A percentile compares a stretch with the other conserved stretches of the same genome.
phyloP scores from a whole-genome alignment of 2,797 vertebrate species.

The Lateolabrax maculatus region DNA sequence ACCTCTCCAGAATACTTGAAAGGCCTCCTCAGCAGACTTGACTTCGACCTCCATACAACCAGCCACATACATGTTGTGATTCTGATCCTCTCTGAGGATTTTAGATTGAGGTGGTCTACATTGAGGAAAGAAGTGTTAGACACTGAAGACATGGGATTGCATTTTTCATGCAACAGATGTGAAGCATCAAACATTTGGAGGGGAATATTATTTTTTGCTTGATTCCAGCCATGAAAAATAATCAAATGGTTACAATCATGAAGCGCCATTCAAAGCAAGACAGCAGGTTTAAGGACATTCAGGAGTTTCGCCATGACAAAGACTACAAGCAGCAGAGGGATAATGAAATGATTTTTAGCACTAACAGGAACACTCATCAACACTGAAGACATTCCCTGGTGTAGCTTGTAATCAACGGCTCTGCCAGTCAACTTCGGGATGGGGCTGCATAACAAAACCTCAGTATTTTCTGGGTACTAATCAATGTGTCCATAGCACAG shows the following conservation, averaged over 20 bases:
- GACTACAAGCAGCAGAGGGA: conserved; percentile 50
- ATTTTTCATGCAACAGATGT: conserved; percentile 31
- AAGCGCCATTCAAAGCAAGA: conserved; percentile 48
- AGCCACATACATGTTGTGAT: conserved; percentile 97
- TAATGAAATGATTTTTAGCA: conserved; percentile 7
- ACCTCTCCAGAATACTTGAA: conserved; percentile 99
- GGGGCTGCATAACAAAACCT: not conserved
- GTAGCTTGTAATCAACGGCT: not conserved
- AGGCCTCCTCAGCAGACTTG: conserved; percentile 97
- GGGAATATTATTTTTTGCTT: conserved; percentile 1
- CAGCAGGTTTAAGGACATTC: conserved; percentile 25
- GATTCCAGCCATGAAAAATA: conserved; percentile 44
- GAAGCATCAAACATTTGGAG: not conserved
- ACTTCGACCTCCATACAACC: conserved; percentile 97
- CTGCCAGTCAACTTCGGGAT: not conserved
- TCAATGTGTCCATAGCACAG: not conserved
- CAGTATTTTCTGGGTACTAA: not conserved
- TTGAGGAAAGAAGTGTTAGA: conserved; percentile 25
- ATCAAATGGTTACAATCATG: conserved; percentile 7
- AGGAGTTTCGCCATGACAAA: conserved; percentile 47
- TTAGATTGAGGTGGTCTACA: conserved; percentile 95
- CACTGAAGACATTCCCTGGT: conserved; percentile 44
- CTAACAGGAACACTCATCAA: conserved; percentile 26
- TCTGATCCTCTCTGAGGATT: conserved; percentile 94
- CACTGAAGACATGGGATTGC: not conserved